These are phyloP conservation scores for Pseudachorutes palmiensis DNA, from an alignment of 1,140 invertebrate genomes.

Conservation along the genomic window DNA sequence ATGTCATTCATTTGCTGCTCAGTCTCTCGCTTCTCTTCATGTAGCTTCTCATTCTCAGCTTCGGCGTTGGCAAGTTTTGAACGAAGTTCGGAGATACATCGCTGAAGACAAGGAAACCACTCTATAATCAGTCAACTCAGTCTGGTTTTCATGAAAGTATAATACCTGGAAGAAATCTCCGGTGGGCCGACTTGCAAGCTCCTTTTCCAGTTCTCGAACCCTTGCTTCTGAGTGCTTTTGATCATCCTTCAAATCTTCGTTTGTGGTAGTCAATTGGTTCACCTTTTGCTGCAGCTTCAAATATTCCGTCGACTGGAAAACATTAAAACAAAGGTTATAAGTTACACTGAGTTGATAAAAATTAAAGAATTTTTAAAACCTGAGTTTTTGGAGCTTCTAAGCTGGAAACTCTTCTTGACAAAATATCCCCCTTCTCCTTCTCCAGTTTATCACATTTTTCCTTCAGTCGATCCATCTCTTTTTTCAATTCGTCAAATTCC, in stretches of 20 bases:
- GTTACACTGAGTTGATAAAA: neutral
- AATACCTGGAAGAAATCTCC: slow-evolving; percentile 28
- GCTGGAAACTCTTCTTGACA: slow-evolving; percentile 62
- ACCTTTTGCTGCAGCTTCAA: slow-evolving; percentile 70
- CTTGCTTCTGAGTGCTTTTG: slow-evolving; percentile 63
- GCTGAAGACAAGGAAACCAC: slow-evolving; percentile 43
- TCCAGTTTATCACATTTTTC: slow-evolving; percentile 64
- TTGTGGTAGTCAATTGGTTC: slow-evolving; percentile 64
- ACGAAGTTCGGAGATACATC: slow-evolving; percentile 50
- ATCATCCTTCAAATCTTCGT: slow-evolving; percentile 71
- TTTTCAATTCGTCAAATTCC: slow-evolving; percentile 50
- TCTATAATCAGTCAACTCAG: too few relatives aligned
- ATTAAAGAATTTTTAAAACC: slow-evolving; percentile 14
- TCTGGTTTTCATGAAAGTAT: too few relatives aligned
- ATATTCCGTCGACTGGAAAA: slow-evolving; percentile 34
- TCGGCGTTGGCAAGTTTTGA: slow-evolving; percentile 76
- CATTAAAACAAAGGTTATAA: slow-evolving; percentile 10
- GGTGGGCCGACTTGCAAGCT: slow-evolving; percentile 47
- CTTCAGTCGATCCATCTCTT: slow-evolving; percentile 52
- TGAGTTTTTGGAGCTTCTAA: slow-evolving; percentile 50
- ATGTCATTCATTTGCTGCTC: slow-evolving; percentile 86
- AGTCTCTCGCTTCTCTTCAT: slow-evolving; percentile 94
- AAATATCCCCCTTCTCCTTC: slow-evolving; percentile 76
- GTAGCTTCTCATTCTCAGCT: slow-evolving; percentile 79
- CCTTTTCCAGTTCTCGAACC: slow-evolving; percentile 62